Evolutionary conservation across 2,888 invertebrate species (phyloP), one percentile per base, ranked within the genome.

Genomic region (Onthophagus sagittarius): DNA sequence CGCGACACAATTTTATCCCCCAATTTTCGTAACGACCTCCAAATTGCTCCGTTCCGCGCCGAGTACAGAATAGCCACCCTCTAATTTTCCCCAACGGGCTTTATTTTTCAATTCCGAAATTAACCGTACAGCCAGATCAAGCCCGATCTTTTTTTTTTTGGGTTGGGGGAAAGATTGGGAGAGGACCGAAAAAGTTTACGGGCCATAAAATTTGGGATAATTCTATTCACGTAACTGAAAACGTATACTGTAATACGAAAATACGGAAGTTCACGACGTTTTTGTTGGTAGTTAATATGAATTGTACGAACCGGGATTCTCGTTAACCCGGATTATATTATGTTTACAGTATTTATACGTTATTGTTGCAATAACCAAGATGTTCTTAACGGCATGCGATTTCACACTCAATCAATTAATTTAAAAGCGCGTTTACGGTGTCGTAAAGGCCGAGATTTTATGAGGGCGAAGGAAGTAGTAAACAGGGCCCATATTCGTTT

Each of bases 151-250:
- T 53, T 23, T 23, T 23, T 53, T 53, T 53, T 2, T 53, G 11
- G 1, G 39, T 7, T 4, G 11, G 39, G 7, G 39, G 7, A 11
- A 4, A 53, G 39, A 53, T 53, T 53, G 39, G 23, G 67, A 23
- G 23, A 15, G 32, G 67, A 9, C 63, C 14, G 14, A 15, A 23
- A 32, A 67, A 67, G 23, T 67, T 67, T 67, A 67, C 67, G 15
- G 32, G 31, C 67, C 31, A 67, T 67, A 32, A 67, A 67, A 67
- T 32, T 32, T n/a, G 67, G 67, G 31, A 67, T 67, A 67, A 67
- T 67, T 67, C 15, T 32, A 67, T 67, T 67, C 67, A 67, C 23
- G 67, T 67, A 32, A n/a, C 15, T 23, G 9, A n/a, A n/a, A 23
- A 23, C 15, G 67, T 9, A n/a, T 64, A 9, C 64, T 13, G 64